These are phyloP conservation scores for Keiferia lycopersicella DNA, from an alignment of 2,888 invertebrate species.

Conservation along the genomic window DNA sequence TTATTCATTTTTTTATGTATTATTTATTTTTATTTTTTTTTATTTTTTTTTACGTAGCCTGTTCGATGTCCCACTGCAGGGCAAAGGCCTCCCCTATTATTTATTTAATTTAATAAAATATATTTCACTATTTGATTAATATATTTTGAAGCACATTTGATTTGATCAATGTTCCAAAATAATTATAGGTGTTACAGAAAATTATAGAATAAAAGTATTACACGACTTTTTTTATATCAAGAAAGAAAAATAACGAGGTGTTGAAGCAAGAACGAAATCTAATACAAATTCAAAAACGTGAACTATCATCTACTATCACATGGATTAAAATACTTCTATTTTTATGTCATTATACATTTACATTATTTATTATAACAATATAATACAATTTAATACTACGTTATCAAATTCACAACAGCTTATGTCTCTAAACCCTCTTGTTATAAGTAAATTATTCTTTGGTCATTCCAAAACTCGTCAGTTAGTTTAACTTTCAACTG, in stretches of 20 bases:
- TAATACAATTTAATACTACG: constrained; percentile 51
- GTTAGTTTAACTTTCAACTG: constrained; percentile 13
- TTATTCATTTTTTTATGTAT: too few relatives aligned
- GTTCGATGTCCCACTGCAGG: too few relatives aligned
- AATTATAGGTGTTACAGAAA: constrained; percentile 12
- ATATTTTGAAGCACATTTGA: too few relatives aligned
- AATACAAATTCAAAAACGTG: constrained; percentile 28
- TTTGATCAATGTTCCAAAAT: too few relatives aligned
- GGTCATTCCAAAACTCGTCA: constrained; percentile 58
- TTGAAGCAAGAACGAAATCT: constrained; percentile 8
- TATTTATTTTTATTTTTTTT: too few relatives aligned
- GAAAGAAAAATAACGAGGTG: not conserved
- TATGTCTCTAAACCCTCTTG: constrained; percentile 45
- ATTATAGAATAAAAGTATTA: constrained; percentile 17
- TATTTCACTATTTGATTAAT: too few relatives aligned
- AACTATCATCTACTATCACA: constrained; percentile 73
- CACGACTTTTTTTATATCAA: too few relatives aligned
- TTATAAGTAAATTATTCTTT: constrained; percentile 62
- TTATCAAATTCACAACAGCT: constrained; percentile 69
- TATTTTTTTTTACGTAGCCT: too few relatives aligned
- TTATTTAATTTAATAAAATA: too few relatives aligned
- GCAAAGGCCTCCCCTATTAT: too few relatives aligned
- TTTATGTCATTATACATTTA: constrained; percentile 51
- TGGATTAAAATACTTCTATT: constrained; percentile 72
- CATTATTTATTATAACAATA: constrained; percentile 53